Conservation (phyloP, 2,113 vertebrate species). For the Prunella fulvescens region DNA sequence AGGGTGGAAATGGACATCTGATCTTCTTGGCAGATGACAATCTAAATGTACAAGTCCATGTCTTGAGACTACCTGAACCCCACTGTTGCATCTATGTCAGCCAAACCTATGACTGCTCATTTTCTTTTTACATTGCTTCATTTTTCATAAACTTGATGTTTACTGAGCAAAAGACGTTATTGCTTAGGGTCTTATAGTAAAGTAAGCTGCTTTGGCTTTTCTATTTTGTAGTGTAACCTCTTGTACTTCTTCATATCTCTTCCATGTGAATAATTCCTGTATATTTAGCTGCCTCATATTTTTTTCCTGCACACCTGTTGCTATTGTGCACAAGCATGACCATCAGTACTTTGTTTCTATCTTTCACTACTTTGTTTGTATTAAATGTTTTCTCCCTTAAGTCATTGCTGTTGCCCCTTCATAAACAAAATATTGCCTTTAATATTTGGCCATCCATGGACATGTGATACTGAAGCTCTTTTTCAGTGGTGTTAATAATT, state of each 20-base stretch:
- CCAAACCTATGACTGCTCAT: background rate
- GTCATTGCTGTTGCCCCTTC: background rate
- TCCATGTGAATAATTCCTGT: background rate
- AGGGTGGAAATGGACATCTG: background rate
- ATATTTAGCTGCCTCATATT: background rate
- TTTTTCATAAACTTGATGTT: background rate
- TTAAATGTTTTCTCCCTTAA: background rate
- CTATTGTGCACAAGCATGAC: background rate
- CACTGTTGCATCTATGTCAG: accelerated
- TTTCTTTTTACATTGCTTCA: background rate
- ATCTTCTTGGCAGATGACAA: background rate
- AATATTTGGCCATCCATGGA: background rate
- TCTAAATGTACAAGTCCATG: background rate
- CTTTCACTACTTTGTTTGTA: background rate
- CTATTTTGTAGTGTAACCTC: background rate
- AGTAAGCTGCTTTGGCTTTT: background rate
- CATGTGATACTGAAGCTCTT: background rate
- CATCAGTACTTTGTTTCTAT: background rate
- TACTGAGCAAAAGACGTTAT: background rate
- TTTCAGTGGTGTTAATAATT: background rate
- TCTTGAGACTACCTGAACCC: background rate
- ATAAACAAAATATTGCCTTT: background rate
- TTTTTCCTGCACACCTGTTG: background rate
- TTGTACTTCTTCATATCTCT: background rate
- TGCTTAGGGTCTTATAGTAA: background rate